Evolutionary conservation across 2,888 invertebrate genomes (phyloP), one percentile per base, ranked within the genome.

Genomic region (Cancer borealis): DNA sequence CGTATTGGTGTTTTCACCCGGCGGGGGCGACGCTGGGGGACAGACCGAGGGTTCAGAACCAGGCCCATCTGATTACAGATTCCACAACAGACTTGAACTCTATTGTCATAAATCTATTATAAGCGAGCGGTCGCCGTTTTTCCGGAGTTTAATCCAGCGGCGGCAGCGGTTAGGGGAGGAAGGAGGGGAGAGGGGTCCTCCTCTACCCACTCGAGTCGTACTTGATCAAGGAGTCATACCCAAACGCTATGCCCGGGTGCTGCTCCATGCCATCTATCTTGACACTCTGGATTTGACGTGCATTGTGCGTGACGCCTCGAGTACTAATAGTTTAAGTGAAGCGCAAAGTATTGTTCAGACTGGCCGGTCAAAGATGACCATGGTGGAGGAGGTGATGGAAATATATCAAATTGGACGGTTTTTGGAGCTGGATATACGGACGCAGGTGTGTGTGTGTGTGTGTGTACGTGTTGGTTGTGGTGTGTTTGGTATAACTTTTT

Each of bases 331-430:
- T 45, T 49, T 95, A 49, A 94, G 93, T 88, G 96, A 95, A 49
- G 96, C 96, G 30, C 95, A 95, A 88, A 95, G 95, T 73, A 95
- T 95, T 30, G 95, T 94, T 10, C 94, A 95, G 30, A 95, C 95
- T 0, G 96, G 95, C 26, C 92, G 95, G 2, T 92, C 95, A 8
- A 95, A 93, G 73, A 96, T 96, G 14, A 96, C 96, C 39, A 97
- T 98, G 8, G 97, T 98, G 60, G 99, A 99, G 96, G 99, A 99
- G 97, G 99, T 99, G 66, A 99, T 99, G 98, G 99, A 99, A 97
- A 97, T 99, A 91, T 99, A 99, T 97, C 99, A 99, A 97, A 99
- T 99, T 96, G 99, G 99, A 92, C 97, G 98, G 97, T 99, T 99
- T 97, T 97, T 99, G 93, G 99, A 99, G 97, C 97, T 99, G 96